These are phyloP conservation scores for Leptodactylus fuscus DNA, from an alignment of 2,113 vertebrate genomes.

Conservation along the genomic window DNA sequence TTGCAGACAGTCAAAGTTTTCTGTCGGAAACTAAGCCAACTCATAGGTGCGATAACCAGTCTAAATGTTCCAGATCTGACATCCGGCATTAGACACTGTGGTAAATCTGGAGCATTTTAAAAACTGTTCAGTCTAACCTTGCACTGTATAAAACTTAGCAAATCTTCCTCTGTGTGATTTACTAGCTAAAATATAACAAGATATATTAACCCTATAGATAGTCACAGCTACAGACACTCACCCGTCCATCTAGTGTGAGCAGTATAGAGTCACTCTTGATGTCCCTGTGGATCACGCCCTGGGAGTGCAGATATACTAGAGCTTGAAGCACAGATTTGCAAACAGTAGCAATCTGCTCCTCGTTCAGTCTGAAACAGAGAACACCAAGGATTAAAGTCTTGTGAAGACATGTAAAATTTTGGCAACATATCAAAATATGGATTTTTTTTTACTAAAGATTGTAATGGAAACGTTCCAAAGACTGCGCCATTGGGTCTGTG, in stretches of 20 bases:
- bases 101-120: no score
- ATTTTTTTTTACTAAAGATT: no score
- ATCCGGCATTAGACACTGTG: no score
- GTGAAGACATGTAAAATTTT: background rate
- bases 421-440: background rate
- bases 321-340: slow-evolving; percentile 96
- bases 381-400: background rate
- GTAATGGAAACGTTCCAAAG: no score
- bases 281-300: slow-evolving; percentile 97
- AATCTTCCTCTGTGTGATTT: no score
- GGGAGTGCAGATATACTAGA: slow-evolving; percentile 93
- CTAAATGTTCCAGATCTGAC: no score
- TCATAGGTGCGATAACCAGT: no score
- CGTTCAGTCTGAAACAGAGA: slow-evolving; percentile 82
- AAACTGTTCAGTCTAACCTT: no score
- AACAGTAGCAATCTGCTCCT: slow-evolving; percentile 98
- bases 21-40: no score
- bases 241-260: slow-evolving; percentile 91
- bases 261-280: slow-evolving; percentile 99
- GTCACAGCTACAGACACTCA: slow-evolving; percentile 64
- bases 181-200: no score
- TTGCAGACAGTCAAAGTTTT: background rate
- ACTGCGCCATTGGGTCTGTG: no score
- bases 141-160: no score
- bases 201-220: background rate